Percentiles rank a stretch among this genome's conserved stretches.
phyloP scores from a whole-genome alignment of 1,140 invertebrate species.

The Uloborus diversus region DNA sequence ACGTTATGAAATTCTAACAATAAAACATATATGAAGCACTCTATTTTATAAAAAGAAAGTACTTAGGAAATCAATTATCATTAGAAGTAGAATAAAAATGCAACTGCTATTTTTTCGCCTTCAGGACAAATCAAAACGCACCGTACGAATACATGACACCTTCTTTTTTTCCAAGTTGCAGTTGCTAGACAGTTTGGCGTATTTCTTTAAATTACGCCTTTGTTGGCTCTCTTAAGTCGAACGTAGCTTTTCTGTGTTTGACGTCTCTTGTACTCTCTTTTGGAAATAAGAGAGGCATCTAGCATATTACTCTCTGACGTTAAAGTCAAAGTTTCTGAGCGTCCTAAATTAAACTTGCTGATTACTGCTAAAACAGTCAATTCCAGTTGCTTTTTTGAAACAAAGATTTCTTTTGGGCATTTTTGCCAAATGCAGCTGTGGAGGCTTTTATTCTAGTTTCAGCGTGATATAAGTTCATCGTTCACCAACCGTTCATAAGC shows the following conservation, averaged over 20 bases:
- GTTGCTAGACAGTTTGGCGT: neutral
- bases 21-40: too few species aligned
- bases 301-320: neutral
- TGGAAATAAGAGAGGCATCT: neutral
- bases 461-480: neutral
- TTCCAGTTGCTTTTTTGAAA: neutral
- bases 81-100: too few species aligned
- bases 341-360: neutral
- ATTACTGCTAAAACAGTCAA: neutral
- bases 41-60: too few species aligned
- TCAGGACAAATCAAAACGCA: neutral
- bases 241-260: neutral
- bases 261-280: neutral
- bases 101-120: too few species aligned
- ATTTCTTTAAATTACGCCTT: neutral
- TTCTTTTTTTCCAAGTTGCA: slow-evolving; percentile 5
- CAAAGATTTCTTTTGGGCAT: neutral
- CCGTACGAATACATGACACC: neutral
- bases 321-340: neutral
- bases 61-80: too few species aligned
- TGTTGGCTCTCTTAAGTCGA: neutral
- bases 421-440: too few species aligned
- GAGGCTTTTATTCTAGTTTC: neutral
- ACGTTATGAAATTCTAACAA: too few species aligned
- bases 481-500: neutral